Conservation (phyloP, 2,113 vertebrate species). For the Tauraco erythrolophus region DNA sequence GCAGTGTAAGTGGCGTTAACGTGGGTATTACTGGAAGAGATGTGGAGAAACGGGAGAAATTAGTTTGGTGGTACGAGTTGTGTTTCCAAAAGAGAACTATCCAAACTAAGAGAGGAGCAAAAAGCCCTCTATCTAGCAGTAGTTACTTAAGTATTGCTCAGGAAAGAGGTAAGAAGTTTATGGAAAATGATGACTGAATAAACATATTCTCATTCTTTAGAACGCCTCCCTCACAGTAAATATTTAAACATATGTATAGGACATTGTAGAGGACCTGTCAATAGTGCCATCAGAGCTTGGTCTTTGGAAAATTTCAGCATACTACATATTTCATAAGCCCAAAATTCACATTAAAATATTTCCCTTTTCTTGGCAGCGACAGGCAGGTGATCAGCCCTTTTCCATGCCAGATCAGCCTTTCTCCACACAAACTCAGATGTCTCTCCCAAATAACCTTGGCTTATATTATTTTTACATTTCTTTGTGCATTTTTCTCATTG, state of each 20-base stretch:
- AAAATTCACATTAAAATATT: background rate
- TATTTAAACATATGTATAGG: background rate
- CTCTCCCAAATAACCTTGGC: slow-evolving; percentile 41
- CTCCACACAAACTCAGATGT: background rate
- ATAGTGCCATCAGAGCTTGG: background rate
- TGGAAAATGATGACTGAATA: background rate
- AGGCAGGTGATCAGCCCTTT: background rate
- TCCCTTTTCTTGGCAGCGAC: background rate
- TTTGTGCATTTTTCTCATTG: slow-evolving; percentile 16
- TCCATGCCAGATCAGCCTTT: background rate
- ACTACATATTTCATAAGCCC: background rate
- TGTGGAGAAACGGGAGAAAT: background rate
- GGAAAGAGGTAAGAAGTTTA: background rate
- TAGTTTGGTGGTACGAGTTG: background rate
- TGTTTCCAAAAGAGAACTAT: background rate
- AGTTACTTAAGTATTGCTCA: background rate
- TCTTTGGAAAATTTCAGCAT: background rate
- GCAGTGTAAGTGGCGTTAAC: background rate
- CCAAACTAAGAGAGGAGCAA: background rate
- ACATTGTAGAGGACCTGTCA: background rate
- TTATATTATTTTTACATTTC: slow-evolving; percentile 33
- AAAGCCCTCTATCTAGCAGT: background rate
- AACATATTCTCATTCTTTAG: background rate
- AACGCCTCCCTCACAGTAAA: background rate
- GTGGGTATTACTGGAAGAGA: background rate